Percentiles rank a stretch among this genome's conserved stretches.
phyloP scores from a whole-genome alignment of 2,888 invertebrate genomes.

The Galerucella pusilla region DNA sequence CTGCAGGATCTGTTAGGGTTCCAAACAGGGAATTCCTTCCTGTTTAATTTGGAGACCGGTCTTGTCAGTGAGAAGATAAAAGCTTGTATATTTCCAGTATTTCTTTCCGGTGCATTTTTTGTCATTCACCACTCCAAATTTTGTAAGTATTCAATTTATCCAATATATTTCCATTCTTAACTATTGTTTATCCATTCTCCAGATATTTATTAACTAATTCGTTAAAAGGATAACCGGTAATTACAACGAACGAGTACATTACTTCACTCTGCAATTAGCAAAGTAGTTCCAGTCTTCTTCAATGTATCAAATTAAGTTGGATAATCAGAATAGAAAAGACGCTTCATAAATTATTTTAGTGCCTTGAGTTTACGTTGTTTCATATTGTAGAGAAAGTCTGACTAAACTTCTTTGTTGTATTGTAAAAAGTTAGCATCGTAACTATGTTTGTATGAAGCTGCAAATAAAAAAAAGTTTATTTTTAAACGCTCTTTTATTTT shows the following conservation, averaged over 20 bases:
- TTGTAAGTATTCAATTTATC: too few species aligned
- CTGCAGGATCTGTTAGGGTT: too few species aligned
- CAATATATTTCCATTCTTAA: too few species aligned
- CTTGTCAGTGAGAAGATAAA: too few species aligned
- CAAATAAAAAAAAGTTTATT: neutral
- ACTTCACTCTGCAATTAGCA: too few species aligned
- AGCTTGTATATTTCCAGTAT: too few species aligned
- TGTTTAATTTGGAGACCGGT: too few species aligned
- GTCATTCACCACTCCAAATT: too few species aligned
- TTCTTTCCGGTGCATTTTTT: too few species aligned
- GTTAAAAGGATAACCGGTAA: neutral
- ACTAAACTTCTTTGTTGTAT: neutral
- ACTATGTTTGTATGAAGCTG: neutral
- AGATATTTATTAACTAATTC: conserved; percentile 1
- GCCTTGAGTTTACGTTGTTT: conserved; percentile 1
- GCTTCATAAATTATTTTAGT: neutral
- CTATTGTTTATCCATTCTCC: too few species aligned
- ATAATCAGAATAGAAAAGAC: neutral
- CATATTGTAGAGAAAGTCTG: neutral
- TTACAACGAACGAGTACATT: too few species aligned
- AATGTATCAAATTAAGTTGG: neutral
- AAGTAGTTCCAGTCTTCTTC: neutral
- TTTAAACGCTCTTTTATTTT: neutral
- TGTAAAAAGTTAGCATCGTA: neutral
- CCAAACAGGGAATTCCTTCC: too few species aligned